phyloP scores from a whole-genome alignment of 2,113 vertebrate genomes.

The Albula glossodonta region DNA sequence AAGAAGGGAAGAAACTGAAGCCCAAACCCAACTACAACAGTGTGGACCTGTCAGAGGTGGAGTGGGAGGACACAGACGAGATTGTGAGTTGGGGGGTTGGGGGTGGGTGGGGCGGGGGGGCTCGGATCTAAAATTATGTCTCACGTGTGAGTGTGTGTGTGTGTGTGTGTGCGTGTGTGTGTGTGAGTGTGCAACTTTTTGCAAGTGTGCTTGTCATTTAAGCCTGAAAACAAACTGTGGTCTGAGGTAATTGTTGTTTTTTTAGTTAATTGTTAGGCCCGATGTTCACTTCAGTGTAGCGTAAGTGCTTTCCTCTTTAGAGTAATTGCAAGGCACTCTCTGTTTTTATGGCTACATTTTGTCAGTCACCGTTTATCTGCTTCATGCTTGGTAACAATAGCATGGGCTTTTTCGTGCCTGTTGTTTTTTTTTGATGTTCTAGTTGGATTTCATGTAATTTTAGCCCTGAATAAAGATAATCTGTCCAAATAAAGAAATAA shows the following conservation, averaged over 20 bases:
- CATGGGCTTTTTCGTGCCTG: not conserved
- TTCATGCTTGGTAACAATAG: not conserved
- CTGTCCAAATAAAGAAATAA: not conserved
- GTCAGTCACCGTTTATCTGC: not conserved
- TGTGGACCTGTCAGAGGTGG: conserved; percentile 90
- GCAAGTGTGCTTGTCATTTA: not conserved
- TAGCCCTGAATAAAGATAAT: not conserved
- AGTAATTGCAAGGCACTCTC: not conserved
- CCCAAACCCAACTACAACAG: conserved; percentile 97
- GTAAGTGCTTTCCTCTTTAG: not conserved
- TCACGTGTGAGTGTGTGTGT: conserved; percentile 20
- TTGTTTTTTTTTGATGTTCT: not conserved
- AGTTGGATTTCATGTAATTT: not conserved
- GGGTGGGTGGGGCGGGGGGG: not conserved
- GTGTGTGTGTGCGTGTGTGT: conserved; percentile 11
- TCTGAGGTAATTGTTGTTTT: not conserved
- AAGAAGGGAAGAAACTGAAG: conserved; percentile 87
- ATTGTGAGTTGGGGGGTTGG: conserved; percentile 60
- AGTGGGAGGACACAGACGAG: conserved; percentile 89
- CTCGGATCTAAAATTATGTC: not conserved
- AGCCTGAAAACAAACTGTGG: not conserved
- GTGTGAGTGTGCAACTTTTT: not conserved
- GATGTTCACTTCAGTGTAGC: not conserved
- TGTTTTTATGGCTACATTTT: not conserved
- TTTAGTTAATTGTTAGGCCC: not conserved